Conservation (phyloP, 2,797 vertebrate species). For the Lagodon rhomboides region DNA sequence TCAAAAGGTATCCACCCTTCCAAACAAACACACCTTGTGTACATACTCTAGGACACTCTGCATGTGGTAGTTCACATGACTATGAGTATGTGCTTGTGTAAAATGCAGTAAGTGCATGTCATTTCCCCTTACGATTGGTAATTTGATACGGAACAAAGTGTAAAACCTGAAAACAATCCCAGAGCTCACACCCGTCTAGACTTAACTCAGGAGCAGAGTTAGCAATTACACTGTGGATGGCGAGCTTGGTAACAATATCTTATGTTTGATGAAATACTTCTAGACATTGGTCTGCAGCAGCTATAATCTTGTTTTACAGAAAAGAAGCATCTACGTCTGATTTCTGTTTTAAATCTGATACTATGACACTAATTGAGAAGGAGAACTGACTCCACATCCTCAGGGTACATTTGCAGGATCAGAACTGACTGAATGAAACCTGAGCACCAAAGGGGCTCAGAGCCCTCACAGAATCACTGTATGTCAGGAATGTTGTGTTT, state of each 20-base stretch:
- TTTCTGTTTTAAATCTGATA: conserved; percentile 13
- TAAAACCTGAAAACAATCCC: conserved; percentile 39
- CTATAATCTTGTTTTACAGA: not conserved
- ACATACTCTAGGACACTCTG: not conserved
- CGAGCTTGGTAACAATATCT: conserved; percentile 26
- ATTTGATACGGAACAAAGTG: conserved; percentile 31
- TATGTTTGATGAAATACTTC: conserved; percentile 12
- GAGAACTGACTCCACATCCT: not conserved
- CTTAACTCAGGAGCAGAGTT: conserved; percentile 16
- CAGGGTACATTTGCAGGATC: conserved; percentile 2
- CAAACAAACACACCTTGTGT: conserved; percentile 10
- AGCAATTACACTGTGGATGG: conserved; percentile 17
- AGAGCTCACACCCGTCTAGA: conserved; percentile 14
- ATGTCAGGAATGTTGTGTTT: conserved; percentile 3
- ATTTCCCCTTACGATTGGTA: conserved; percentile 8
- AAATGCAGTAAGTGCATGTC: conserved; percentile 6
- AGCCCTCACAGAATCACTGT: conserved; percentile 8
- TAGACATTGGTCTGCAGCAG: not conserved
- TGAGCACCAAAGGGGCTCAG: not conserved
- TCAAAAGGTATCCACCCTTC: conserved; percentile 14
- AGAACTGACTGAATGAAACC: conserved; percentile 30
- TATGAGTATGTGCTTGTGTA: conserved; percentile 6
- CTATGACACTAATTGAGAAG: not conserved
- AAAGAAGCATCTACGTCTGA: conserved; percentile 3
- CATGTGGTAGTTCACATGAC: conserved; percentile 35